Evolutionary conservation across 1,140 invertebrate genomes (phyloP).

Genomic region (Zaprionus ornatus): DNA sequence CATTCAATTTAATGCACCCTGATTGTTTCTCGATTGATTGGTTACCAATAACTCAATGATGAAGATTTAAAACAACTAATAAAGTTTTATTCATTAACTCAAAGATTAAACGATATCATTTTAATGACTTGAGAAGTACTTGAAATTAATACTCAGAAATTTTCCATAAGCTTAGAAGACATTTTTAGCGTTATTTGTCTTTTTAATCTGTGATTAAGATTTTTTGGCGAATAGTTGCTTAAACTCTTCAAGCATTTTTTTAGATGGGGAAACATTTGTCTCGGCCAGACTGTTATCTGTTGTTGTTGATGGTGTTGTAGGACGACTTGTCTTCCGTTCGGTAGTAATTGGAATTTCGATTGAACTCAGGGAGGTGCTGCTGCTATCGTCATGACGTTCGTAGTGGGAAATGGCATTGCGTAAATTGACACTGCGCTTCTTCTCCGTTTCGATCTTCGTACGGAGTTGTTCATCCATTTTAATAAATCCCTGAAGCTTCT

Average conservation of each 20-base stretch:
- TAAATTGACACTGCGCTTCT: conserved; percentile 26
- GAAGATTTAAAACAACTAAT: background rate
- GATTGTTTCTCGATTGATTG: conserved; percentile 24
- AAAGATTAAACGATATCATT: conserved; percentile 5
- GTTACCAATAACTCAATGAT: background rate
- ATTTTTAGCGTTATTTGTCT: background rate
- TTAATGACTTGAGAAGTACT: background rate
- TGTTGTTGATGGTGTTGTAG: conserved; percentile 18
- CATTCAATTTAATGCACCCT: conserved; percentile 16
- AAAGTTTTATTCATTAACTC: background rate
- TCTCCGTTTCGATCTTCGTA: conserved; percentile 28
- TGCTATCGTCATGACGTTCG: background rate
- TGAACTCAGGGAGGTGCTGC: background rate
- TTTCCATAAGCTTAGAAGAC: conserved; percentile 39
- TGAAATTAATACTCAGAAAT: conserved; percentile 31
- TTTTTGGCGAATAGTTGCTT: background rate
- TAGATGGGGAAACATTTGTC: background rate
- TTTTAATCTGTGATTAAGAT: background rate
- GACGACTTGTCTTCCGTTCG: background rate
- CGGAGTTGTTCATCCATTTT: conserved; percentile 48
- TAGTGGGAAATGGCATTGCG: conserved; percentile 32
- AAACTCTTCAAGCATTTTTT: background rate
- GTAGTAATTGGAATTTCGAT: background rate
- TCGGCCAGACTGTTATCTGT: background rate
- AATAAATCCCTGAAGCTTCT: conserved; percentile 32